These are phyloP conservation scores for Cataglyphis livida DNA, from an alignment of 2,888 invertebrate genomes.

Conservation along the genomic window DNA sequence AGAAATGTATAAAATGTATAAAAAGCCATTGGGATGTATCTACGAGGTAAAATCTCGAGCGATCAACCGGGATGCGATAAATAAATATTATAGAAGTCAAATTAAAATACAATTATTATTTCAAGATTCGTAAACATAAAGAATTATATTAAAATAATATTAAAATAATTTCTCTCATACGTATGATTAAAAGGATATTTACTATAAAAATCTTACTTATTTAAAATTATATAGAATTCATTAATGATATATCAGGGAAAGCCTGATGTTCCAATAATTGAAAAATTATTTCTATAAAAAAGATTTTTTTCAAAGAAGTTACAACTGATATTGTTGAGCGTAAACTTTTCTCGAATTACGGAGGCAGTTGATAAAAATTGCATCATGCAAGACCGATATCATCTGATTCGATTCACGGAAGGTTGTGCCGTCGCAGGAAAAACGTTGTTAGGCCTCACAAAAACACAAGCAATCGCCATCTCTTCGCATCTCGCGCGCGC, in stretches of 20 bases:
- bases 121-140: neutral
- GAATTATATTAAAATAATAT: neutral
- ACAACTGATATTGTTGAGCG: neutral
- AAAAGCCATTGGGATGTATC: neutral
- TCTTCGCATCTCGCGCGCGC: constrained; percentile 23
- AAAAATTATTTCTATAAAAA: neutral
- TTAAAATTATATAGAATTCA: neutral
- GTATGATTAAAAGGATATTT: neutral
- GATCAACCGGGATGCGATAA: neutral
- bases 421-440: neutral
- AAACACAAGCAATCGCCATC: constrained; percentile 5
- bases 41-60: neutral
- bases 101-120: neutral
- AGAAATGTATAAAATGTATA: neutral
- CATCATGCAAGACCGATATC: neutral
- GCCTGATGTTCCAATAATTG: neutral
- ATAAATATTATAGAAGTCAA: neutral
- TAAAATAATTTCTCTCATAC: neutral
- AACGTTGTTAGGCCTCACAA: constrained; percentile 27
- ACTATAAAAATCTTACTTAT: neutral
- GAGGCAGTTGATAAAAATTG: neutral
- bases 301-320: neutral
- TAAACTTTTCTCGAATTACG: neutral
- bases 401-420: neutral
- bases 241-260: neutral